Evolutionary conservation across 2,113 vertebrate genomes (phyloP).

Genomic region (Pheucticus melanocephalus): DNA sequence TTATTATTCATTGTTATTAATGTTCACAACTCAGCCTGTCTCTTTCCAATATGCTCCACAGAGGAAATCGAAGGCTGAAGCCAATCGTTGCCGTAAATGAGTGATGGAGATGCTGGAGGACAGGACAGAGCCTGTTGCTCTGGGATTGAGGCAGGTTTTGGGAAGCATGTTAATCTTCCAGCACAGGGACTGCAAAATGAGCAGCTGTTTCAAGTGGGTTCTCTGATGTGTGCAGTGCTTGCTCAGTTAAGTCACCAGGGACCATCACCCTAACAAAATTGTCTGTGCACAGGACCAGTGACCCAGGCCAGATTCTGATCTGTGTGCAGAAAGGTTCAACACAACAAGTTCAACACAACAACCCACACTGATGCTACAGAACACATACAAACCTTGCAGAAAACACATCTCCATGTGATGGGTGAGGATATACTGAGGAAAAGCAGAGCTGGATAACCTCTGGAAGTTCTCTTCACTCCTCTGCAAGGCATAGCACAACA

Average conservation of each 20-base stretch:
- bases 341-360: background rate
- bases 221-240: background rate
- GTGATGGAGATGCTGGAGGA: constrained; percentile 17
- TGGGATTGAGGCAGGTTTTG: background rate
- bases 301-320: background rate
- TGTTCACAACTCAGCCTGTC: constrained; percentile 26
- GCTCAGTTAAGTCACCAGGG: background rate
- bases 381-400: background rate
- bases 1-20: constrained; percentile 63
- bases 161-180: background rate
- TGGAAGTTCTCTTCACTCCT: background rate
- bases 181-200: background rate
- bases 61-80: constrained; percentile 51
- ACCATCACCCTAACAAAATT: background rate
- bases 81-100: constrained; percentile 21
- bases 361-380: background rate
- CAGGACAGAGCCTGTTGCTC: background rate
- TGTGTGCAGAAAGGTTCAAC: background rate
- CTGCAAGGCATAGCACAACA: background rate
- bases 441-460: background rate
- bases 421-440: background rate
- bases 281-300: background rate
- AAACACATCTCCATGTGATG: background rate
- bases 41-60: constrained; percentile 27
- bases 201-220: background rate